A percentile compares a stretch with the other conserved stretches of the same genome.
These are phyloP conservation scores for Todus mexicanus DNA, from an alignment of 2,797 vertebrate genomes.

Conservation along the genomic window DNA sequence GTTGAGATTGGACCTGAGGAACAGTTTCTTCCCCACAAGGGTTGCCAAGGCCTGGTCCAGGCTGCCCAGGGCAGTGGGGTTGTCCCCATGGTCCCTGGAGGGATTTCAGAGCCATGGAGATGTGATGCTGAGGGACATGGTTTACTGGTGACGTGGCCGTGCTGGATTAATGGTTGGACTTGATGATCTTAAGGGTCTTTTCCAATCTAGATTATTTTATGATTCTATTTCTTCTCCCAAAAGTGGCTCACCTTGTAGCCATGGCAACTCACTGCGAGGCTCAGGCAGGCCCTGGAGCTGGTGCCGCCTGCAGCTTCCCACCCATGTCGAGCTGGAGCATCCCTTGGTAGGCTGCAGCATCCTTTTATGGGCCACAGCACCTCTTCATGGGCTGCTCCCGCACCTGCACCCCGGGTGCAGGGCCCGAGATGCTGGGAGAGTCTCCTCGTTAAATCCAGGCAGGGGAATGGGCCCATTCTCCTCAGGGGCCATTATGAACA, in stretches of 20 bases:
- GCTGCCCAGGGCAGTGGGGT: no score
- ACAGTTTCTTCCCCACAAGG: no score
- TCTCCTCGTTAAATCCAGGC: neutral
- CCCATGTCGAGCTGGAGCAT: neutral
- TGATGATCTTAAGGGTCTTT: no score
- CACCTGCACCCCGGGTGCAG: accelerated
- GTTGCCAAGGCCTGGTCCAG: no score
- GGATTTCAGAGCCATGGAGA: neutral
- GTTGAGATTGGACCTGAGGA: no score
- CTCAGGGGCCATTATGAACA: neutral
- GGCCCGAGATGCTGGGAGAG: neutral
- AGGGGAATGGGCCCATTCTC: neutral
- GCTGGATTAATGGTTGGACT: no score
- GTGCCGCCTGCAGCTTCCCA: constrained; percentile 6
- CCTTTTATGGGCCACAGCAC: neutral
- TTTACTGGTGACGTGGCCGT: neutral
- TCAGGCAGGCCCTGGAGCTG: neutral
- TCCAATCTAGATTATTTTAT: no score
- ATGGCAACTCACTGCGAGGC: constrained; percentile 62
- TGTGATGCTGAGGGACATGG: neutral
- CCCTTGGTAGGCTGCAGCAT: neutral
- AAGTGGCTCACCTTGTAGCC: constrained; percentile 66
- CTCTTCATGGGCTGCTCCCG: neutral
- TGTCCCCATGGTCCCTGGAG: neutral
- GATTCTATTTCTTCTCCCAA: constrained; percentile 23